Evolutionary conservation across 1,140 invertebrate species (phyloP), one percentile per base, ranked within the genome.

Genomic region (Adoxophyes honmai): DNA sequence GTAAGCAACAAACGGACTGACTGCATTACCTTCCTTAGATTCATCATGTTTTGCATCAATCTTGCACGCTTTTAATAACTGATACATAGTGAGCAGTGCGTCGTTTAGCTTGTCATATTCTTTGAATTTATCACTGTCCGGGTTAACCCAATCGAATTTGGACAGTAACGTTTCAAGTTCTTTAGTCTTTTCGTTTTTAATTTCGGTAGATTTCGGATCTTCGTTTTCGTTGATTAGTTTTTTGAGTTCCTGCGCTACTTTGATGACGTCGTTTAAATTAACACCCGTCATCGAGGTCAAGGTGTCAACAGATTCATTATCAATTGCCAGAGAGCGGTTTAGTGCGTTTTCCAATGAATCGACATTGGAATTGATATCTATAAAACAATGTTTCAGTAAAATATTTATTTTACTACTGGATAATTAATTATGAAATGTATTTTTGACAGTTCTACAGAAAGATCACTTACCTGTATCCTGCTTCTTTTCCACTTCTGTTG

Each of bases 301-400:
- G 21, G 28, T 7, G 7, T 59, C 56, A 37, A 62, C 55, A 55
- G 64, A 33, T 44, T 69, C 62, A 18, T 37, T 37, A 52, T 65
- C 52, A 48, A 67, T 55, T 33, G 35, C 39, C 38, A 73, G 15
- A 36, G 67, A 73, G 34, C 57, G 52, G 9, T 70, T 57, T 21
- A 73, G 36, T 11, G 55, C 61, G 34, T 51, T 52, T 70, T 74
- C 66, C 60, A 74, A 58, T 0, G 60, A 63, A 63, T 64, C 63
- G 34, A 67, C 61, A 64, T 74, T 74, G 11, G 68, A 68, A 71
- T 74, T 71, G 42, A 74, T 42, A 67, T 74, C 68, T 71, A 74
- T 39, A 71, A 74, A 64, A 59, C 63, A 67, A 37, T 54, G 11
- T 44, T 57, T 28, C n/a, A n/a, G n/a, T n/a, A n/a, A n/a, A n/a